These are phyloP conservation scores for Genyomyrus donnyi DNA, from an alignment of 2,113 vertebrate species.

Conservation along the genomic window DNA sequence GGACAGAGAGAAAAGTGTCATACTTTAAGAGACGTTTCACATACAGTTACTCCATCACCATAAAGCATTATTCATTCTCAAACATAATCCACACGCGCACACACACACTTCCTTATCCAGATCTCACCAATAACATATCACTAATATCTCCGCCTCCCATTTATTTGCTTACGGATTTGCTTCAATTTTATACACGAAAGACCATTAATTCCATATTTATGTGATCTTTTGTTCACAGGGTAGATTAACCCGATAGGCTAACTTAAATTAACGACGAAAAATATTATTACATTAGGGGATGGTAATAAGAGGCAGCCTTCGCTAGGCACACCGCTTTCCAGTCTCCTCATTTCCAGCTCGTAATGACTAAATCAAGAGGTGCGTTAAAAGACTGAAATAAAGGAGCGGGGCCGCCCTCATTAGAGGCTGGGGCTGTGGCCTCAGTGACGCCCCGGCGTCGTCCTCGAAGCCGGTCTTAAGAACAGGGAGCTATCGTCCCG, in stretches of 20 bases:
- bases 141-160: slow-evolving; percentile 41
- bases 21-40: background rate
- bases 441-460: slow-evolving; percentile 45
- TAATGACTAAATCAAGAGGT: slow-evolving; percentile 64
- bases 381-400: slow-evolving; percentile 55
- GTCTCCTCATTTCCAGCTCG: slow-evolving; percentile 54
- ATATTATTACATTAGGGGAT: slow-evolving; percentile 46
- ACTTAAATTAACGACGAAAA: slow-evolving; percentile 49
- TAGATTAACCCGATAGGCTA: slow-evolving; percentile 55
- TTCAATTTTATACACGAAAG: slow-evolving; percentile 54
- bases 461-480: slow-evolving; percentile 62
- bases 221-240: slow-evolving; percentile 47
- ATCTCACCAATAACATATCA: slow-evolving; percentile 40
- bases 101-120: background rate
- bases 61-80: too few species aligned
- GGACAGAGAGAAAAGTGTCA: background rate
- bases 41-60: background rate
- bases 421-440: slow-evolving; percentile 49
- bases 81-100: background rate
- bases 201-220: slow-evolving; percentile 51
- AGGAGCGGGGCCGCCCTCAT: slow-evolving; percentile 46
- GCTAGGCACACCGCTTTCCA: slow-evolving; percentile 18
- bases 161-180: slow-evolving; percentile 49
- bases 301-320: slow-evolving; percentile 38
- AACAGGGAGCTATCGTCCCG: slow-evolving; percentile 86